Evolutionary conservation across 2,113 vertebrate species (phyloP).

Genomic region (Cyanoliseus patagonus): DNA sequence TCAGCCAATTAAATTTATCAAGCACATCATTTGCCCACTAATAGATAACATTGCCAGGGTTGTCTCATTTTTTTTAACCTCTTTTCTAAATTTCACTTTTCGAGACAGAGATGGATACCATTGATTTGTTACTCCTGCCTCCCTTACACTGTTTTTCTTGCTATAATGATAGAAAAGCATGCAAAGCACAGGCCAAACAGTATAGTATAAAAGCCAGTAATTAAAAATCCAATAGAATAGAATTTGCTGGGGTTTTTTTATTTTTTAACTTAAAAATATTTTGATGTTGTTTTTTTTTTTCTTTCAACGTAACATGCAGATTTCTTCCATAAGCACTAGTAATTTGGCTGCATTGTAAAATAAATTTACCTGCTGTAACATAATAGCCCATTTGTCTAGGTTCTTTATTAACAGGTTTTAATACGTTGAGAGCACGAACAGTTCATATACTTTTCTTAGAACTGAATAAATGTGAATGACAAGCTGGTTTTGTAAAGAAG

Average conservation of each 20-base stretch:
- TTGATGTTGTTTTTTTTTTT: neutral
- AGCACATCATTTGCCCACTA: slow-evolving; percentile 71
- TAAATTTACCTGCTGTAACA: neutral
- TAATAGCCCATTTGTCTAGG: neutral
- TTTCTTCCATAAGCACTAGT: neutral
- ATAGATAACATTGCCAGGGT: slow-evolving; percentile 65
- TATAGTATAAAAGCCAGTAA: neutral
- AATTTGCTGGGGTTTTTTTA: neutral
- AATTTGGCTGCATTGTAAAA: neutral
- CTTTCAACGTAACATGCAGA: neutral
- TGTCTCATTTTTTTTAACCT: slow-evolving; percentile 33
- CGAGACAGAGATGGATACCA: neutral
- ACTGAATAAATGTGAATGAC: neutral
- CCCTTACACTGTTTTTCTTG: neutral
- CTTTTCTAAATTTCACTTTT: slow-evolving; percentile 38
- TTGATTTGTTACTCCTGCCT: slow-evolving; percentile 21
- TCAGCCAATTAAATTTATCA: slow-evolving; percentile 80
- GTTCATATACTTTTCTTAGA: neutral
- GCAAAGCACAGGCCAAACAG: neutral
- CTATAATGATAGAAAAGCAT: neutral
- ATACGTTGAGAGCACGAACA: neutral
- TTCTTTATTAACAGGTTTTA: neutral
- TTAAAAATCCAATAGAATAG: neutral
- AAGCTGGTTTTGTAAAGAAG: neutral
- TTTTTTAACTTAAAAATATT: neutral